A percentile compares a stretch with the other conserved stretches of the same genome.
phyloP scores from a whole-genome alignment of 1,140 invertebrate genomes.

The Lanistes nyassanus region DNA sequence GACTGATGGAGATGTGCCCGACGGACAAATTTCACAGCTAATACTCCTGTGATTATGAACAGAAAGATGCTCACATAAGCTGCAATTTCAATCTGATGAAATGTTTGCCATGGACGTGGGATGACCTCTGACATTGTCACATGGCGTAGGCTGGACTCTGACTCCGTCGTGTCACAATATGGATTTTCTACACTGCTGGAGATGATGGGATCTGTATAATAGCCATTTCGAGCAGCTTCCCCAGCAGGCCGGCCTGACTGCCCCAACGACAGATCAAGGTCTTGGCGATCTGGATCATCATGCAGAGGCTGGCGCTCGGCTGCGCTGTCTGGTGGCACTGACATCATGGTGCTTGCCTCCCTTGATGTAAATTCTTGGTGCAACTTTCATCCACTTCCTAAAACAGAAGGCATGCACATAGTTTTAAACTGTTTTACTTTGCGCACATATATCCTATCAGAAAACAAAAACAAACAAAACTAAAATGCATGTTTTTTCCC shows the following conservation, averaged over 20 bases:
- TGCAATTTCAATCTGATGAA: constrained; percentile 52
- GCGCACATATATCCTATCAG: too few species aligned
- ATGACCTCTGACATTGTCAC: constrained; percentile 53
- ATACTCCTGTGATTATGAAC: constrained; percentile 48
- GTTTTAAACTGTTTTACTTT: too few species aligned
- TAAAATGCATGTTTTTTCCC: too few species aligned
- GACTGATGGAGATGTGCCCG: constrained; percentile 52
- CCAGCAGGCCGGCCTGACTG: constrained; percentile 14
- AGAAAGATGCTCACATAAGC: constrained; percentile 51
- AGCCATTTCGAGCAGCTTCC: constrained; percentile 32
- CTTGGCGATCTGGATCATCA: constrained; percentile 22
- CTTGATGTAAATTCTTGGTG: neutral
- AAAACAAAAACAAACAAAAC: too few species aligned
- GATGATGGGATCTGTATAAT: constrained; percentile 48
- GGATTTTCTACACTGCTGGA: constrained; percentile 50
- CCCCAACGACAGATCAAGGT: constrained; percentile 34
- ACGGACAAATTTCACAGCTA: constrained; percentile 52
- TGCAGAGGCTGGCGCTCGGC: constrained; percentile 34
- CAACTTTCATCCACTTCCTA: too few species aligned
- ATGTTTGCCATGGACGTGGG: constrained; percentile 54
- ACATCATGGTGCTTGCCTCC: neutral
- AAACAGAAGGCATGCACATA: too few species aligned
- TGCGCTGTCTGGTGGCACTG: constrained; percentile 16
- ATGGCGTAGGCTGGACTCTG: constrained; percentile 47
- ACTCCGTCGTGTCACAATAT: constrained; percentile 59